These are phyloP conservation scores for Percopsis omiscomaycus DNA, from an alignment of 2,797 vertebrate species.

Conservation along the genomic window DNA sequence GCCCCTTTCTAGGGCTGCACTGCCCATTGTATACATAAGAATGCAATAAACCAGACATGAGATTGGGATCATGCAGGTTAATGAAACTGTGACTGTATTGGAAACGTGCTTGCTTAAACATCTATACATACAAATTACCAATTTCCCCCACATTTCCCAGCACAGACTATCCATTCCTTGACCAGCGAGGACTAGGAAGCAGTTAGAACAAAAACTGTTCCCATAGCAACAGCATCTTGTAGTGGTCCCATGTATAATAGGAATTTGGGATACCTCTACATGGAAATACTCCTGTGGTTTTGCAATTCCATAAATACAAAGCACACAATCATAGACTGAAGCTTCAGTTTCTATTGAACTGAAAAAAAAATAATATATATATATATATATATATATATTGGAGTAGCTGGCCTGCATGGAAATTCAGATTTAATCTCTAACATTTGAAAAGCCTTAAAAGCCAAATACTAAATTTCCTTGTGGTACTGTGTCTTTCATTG, in stretches of 20 bases:
- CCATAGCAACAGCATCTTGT: slow-evolving; percentile 52
- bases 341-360: too few species aligned
- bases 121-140: slow-evolving; percentile 16
- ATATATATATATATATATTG: neutral
- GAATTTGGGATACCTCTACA: slow-evolving; percentile 27
- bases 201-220: slow-evolving; percentile 33
- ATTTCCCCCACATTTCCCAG: neutral
- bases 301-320: slow-evolving; percentile 33
- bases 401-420: neutral
- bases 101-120: slow-evolving; percentile 7
- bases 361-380: too few species aligned
- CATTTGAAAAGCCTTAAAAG: neutral
- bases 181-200: neutral
- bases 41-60: slow-evolving; percentile 35
- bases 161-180: neutral
- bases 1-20: slow-evolving; percentile 17
- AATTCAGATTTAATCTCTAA: slow-evolving; percentile 3
- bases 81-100: slow-evolving; percentile 20
- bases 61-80: slow-evolving; percentile 11
- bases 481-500: too few species aligned
- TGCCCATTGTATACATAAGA: slow-evolving; percentile 25
- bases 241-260: slow-evolving; percentile 19
- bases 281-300: slow-evolving; percentile 18
- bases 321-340: neutral
- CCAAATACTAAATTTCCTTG: too few species aligned